These are phyloP conservation scores for Margarornis squamiger DNA, from an alignment of 2,797 vertebrate species.

Conservation along the genomic window DNA sequence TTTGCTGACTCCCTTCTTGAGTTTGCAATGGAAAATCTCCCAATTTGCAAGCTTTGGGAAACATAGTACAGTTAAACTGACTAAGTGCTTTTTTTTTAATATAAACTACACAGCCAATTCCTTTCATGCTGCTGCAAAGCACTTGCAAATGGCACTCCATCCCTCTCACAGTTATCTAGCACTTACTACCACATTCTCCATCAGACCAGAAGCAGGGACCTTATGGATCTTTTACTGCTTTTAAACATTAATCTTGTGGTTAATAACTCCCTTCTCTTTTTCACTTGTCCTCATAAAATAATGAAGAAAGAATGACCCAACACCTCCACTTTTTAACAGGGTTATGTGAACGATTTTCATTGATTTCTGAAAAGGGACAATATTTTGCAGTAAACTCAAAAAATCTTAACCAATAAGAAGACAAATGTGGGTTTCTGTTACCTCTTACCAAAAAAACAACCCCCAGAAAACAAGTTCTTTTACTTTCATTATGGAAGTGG, in stretches of 20 bases:
- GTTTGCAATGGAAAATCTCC: constrained; percentile 17
- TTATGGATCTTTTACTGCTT: not conserved
- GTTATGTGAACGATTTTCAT: not conserved
- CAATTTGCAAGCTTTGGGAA: constrained; percentile 9
- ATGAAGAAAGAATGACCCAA: not conserved
- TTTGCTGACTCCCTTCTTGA: not conserved
- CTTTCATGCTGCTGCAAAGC: not conserved
- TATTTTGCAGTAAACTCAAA: not conserved
- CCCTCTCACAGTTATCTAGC: not conserved
- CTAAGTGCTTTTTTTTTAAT: not conserved
- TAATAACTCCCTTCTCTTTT: not conserved
- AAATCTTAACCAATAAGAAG: not conserved
- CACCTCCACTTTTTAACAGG: not conserved
- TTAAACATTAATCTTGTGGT: constrained; percentile 10
- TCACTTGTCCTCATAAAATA: not conserved
- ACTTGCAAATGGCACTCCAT: not conserved
- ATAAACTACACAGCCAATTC: not conserved
- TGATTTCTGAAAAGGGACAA: not conserved
- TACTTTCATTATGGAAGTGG: not conserved
- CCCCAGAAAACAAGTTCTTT: not conserved
- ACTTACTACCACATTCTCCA: not conserved
- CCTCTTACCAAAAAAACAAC: not conserved
- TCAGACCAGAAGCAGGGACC: not conserved
- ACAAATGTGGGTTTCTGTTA: not conserved
- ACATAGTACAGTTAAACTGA: not conserved